A percentile compares a stretch with the other conserved stretches of the same genome.
Evolutionary conservation across 2,797 vertebrate genomes (phyloP).

Genomic region (Rhinatrema bivittatum): DNA sequence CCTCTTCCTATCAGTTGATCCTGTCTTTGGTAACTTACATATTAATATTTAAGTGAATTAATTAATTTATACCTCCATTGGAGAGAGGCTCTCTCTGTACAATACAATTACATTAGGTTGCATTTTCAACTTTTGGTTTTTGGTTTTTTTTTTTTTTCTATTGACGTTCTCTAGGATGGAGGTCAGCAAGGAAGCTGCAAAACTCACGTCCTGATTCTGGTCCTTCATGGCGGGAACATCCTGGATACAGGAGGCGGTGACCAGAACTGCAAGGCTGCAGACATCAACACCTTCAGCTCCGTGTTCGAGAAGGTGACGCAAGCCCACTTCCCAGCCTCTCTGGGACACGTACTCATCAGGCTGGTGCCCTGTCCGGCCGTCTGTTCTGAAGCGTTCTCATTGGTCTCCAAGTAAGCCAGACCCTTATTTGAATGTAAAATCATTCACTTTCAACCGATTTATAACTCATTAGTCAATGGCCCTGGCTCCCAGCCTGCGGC

Average conservation of each 20-base stretch:
- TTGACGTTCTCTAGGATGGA: constrained; percentile 53
- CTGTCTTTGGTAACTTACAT: too few species aligned
- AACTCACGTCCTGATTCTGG: constrained; percentile 81
- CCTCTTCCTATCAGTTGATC: too few species aligned
- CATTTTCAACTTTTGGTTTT: too few species aligned
- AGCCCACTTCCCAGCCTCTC: constrained; percentile 82
- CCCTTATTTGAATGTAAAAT: not conserved
- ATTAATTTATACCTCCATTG: too few species aligned
- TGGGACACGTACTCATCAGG: constrained; percentile 82
- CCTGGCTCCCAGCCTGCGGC: too few species aligned
- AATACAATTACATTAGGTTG: too few species aligned
- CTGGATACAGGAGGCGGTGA: constrained; percentile 79
- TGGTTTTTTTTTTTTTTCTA: not conserved
- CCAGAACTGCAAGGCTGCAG: constrained; percentile 73
- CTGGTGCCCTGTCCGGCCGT: constrained; percentile 88
- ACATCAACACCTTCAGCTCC: constrained; percentile 75
- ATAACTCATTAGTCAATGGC: too few species aligned
- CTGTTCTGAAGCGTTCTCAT: constrained; percentile 88
- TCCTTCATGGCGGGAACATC: constrained; percentile 91
- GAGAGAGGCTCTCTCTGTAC: too few species aligned
- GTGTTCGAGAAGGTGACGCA: constrained; percentile 85
- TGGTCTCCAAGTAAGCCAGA: constrained; percentile 85
- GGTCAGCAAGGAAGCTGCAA: constrained; percentile 71
- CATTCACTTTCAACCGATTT: too few species aligned
- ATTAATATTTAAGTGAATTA: too few species aligned